Evolutionary conservation across 2,113 vertebrate genomes (phyloP).

Genomic region (Oophaga pumilio): DNA sequence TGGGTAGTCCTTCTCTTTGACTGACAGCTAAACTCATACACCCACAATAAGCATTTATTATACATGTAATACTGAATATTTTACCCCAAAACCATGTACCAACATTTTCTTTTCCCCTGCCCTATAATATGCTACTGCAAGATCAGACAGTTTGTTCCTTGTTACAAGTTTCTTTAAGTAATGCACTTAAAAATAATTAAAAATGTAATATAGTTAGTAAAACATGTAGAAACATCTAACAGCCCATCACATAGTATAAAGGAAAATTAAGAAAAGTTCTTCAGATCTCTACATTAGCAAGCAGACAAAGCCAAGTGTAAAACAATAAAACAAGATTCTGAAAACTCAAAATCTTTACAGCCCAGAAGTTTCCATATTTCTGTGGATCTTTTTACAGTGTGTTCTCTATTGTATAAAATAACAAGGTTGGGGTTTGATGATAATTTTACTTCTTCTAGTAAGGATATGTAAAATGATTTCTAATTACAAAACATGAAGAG

Average conservation of each 20-base stretch:
- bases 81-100: too few relatives aligned
- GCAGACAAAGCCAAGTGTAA: neutral
- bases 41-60: too few relatives aligned
- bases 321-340: neutral
- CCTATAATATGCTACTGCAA: neutral
- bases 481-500: conserved; percentile 43
- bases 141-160: neutral
- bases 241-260: neutral
- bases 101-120: neutral
- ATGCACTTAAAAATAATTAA: neutral
- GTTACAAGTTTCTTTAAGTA: neutral
- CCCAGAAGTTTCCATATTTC: neutral
- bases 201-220: neutral
- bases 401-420: neutral
- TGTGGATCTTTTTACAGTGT: neutral
- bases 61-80: too few relatives aligned
- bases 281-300: neutral
- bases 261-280: neutral
- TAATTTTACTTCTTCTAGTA: conserved; percentile 19
- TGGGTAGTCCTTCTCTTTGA: too few relatives aligned
- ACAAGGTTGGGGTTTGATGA: conserved; percentile 14
- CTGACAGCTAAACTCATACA: too few relatives aligned
- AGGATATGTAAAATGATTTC: conserved; percentile 35
- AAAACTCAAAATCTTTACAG: neutral
- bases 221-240: neutral